Evolutionary conservation across 2,888 invertebrate genomes (phyloP), one percentile per base, ranked within the genome.

Genomic region (Drosophila antonietae): DNA sequence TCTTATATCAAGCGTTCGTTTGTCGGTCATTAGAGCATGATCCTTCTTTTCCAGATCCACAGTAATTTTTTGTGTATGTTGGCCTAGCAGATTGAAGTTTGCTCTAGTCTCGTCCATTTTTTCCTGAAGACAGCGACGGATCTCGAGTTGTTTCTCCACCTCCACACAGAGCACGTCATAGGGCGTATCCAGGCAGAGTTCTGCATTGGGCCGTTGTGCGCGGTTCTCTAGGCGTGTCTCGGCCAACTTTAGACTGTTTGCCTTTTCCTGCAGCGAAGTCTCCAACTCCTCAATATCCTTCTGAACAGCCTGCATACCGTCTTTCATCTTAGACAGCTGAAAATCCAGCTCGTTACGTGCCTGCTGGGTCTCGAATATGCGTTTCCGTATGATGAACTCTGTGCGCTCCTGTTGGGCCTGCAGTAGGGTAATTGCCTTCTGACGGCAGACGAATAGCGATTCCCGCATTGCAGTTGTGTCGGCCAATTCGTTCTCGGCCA

Each of bases 211-310:
- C 23, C 97, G 94, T 91, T 96, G 96, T 0, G 95, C 95, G 67
- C 97, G 94, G 89, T 97, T 97, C 93, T 98, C 97, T 68, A 98
- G 93, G 39, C 98, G 95, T 0, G 98, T 97, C 93, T 98, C 96
- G 5, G 96, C 97, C 72, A 98, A 94, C 93, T 98, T 98, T 59
- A 96, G 92, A 4, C 95, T 95, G 87, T 96, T 95, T 0, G 95
- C 95, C 93, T 97, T 97, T 68, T 95, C 96, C 9, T 94, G 92
- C 58, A 97, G 94, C 4, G 97, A 95, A 76, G 95, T 95, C 75
- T 97, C 96, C 61, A 98, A 92, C 0, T 94, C 94, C 68, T 95
- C 94, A 58, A 98, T 95, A 92, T 98, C 98, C 47, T 94, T 95
- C 61, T 94, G 93, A 12, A 97, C 93, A 85, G 95, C 95, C 65